Evolutionary conservation across 2,888 invertebrate species (phyloP), one percentile per base, ranked within the genome.

Genomic region (Brassicogethes aeneus): DNA sequence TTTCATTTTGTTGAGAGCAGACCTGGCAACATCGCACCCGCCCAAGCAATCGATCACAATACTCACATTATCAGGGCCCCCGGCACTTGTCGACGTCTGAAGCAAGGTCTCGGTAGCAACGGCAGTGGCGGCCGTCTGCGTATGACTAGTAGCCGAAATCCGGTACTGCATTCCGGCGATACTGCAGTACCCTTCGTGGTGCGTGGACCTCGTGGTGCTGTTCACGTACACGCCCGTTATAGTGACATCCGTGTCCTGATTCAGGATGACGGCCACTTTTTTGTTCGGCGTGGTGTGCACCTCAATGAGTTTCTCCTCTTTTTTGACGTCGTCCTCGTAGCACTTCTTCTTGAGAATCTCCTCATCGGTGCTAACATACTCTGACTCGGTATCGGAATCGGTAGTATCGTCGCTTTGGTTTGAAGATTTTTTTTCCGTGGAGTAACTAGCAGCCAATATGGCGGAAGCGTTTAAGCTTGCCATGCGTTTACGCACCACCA

Each of bases 381-480:
- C 65, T n/a, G 74, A 76, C 31, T 77, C 76, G 40, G 68, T 67
- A 12, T 74, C 74, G 36, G 60, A 59, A 15, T 38, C 39, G 5
- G 40, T 42, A 40, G 75, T 75, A 52, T 74, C 74, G 44, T 67
- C 75, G 30, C 75, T 75, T 54, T 74, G 76, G 0, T 75, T 73
- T 29, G 76, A 76, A 1, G 55, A 41, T 17, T 70, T 66, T 59
- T 82, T 87, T 63, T 89, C 88, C 32, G 71, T 69, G 2, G 76
- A 76, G 57, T 91, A 91, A 50, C 88, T 89, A 14, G 91, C 91
- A 0, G 90, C 89, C 50, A 92, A 73, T 56, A 92, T 91, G 14
- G 92, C 92, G 23, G 86, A 84, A 10, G 92, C 92, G 65, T 92
- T 92, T 17, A 92, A 70, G 61, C 89, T 89, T 14, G 92, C 92